Conservation (phyloP, 2,888 invertebrate genomes). For the Leptinotarsa juncta region DNA sequence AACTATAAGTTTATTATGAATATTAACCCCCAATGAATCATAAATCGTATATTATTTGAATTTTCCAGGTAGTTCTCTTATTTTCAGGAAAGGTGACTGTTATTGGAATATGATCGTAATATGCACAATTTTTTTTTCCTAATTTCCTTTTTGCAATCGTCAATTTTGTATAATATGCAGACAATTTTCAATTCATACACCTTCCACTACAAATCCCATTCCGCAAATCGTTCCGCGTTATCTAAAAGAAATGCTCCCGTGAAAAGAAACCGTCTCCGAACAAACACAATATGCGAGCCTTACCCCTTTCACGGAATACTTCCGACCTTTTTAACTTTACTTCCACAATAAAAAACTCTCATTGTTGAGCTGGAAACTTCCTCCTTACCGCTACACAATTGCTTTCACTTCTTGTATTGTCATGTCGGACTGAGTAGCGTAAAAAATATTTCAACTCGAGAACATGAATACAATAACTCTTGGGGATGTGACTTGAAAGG, state of each 20-base stretch:
- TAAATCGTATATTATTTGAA: too few species aligned
- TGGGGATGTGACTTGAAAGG: constrained; percentile 7
- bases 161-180: too few species aligned
- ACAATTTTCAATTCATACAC: too few species aligned
- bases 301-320: constrained; percentile 30
- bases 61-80: too few species aligned
- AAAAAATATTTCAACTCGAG: constrained; percentile 23
- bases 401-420: constrained; percentile 25
- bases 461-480: constrained; percentile 25
- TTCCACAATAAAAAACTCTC: constrained; percentile 29
- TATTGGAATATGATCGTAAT: too few species aligned
- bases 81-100: too few species aligned
- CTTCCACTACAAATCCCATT: not conserved
- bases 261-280: constrained; percentile 20
- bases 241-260: not conserved
- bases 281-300: constrained; percentile 38
- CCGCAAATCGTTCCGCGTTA: not conserved
- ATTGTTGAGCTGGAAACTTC: constrained; percentile 32
- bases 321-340: constrained; percentile 40
- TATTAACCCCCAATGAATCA: too few species aligned
- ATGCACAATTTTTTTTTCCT: too few species aligned
- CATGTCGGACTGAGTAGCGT: constrained; percentile 14
- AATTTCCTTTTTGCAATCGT: too few species aligned
- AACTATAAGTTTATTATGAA: too few species aligned
- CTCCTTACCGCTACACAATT: constrained; percentile 29